A percentile compares a stretch with the other conserved stretches of the same genome.
Evolutionary conservation across 2,113 vertebrate species (phyloP).

Genomic region (Gopherus flavomarginatus): DNA sequence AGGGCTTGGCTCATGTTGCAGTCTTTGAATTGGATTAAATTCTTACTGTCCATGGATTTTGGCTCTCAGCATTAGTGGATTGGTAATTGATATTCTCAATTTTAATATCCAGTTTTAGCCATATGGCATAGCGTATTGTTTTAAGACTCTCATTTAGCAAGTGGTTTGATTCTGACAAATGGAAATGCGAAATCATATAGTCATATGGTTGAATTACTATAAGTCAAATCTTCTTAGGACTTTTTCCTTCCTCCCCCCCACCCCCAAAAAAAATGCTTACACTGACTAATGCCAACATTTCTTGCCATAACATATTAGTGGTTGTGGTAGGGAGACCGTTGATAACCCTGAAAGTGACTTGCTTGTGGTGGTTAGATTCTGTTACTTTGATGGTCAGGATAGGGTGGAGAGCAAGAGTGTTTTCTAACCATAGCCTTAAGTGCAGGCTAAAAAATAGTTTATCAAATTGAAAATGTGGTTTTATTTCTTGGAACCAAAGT

Average conservation of each 20-base stretch:
- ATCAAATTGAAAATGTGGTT: conserved; percentile 23
- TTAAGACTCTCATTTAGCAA: conserved; percentile 3
- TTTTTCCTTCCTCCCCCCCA: not conserved
- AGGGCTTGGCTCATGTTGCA: conserved; percentile 73
- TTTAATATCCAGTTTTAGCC: conserved; percentile 79
- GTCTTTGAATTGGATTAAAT: conserved; percentile 85
- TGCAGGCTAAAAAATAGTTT: not conserved
- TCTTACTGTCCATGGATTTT: conserved; percentile 81
- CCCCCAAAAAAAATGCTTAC: not conserved
- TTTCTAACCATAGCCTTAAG: not conserved
- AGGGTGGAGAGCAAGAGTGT: not conserved
- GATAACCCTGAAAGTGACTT: conserved; percentile 21
- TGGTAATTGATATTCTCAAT: conserved; percentile 82
- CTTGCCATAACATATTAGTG: not conserved
- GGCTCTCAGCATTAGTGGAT: conserved; percentile 81
- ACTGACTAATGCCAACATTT: not conserved
- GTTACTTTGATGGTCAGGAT: not conserved
- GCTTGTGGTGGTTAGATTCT: not conserved
- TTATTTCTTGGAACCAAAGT: conserved; percentile 11
- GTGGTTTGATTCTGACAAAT: not conserved
- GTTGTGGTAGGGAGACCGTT: not conserved
- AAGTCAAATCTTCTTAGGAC: not conserved
- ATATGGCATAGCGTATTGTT: conserved; percentile 75
- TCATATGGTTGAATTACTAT: not conserved
- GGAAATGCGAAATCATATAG: not conserved